A percentile compares a stretch with the other conserved stretches of the same genome.
Conservation (phyloP, 37 sponge, comb jelly and placozoan genomes). For the Mnemiopsis leidyi region DNA sequence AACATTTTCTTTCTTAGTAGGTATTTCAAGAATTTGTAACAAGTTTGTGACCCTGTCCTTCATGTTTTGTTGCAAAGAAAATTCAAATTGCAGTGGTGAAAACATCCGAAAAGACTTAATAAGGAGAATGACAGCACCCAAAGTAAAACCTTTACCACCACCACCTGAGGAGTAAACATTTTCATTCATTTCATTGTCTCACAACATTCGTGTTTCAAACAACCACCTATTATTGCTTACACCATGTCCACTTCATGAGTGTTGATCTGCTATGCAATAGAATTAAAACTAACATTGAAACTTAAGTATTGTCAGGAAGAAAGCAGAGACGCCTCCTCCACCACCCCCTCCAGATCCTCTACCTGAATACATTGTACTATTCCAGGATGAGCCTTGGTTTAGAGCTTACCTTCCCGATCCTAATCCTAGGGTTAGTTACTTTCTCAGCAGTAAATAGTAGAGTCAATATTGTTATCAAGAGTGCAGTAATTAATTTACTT, state of each 20-base stretch:
- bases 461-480: too few relatives aligned
- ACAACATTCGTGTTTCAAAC: not conserved
- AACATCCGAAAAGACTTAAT: too few relatives aligned
- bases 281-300: not conserved
- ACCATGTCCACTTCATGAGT: too few relatives aligned
- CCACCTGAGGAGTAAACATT: not conserved
- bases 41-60: too few relatives aligned
- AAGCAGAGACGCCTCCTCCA: slow-evolving; percentile 23
- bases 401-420: slow-evolving; percentile 60
- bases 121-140: not conserved
- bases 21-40: too few relatives aligned
- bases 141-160: not conserved
- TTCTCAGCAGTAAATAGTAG: too few relatives aligned
- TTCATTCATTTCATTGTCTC: not conserved
- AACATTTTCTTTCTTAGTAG: too few relatives aligned
- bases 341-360: slow-evolving; percentile 40
- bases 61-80: too few relatives aligned
- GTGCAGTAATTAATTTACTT: too few relatives aligned
- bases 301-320: not conserved
- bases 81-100: too few relatives aligned
- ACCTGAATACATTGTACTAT: slow-evolving; percentile 37
- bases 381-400: slow-evolving; percentile 63
- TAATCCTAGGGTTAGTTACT: slow-evolving; percentile 26
- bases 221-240: too few relatives aligned
- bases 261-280: not conserved